phyloP scores from a whole-genome alignment of 2,888 invertebrate species.

The Baccha elongata region DNA sequence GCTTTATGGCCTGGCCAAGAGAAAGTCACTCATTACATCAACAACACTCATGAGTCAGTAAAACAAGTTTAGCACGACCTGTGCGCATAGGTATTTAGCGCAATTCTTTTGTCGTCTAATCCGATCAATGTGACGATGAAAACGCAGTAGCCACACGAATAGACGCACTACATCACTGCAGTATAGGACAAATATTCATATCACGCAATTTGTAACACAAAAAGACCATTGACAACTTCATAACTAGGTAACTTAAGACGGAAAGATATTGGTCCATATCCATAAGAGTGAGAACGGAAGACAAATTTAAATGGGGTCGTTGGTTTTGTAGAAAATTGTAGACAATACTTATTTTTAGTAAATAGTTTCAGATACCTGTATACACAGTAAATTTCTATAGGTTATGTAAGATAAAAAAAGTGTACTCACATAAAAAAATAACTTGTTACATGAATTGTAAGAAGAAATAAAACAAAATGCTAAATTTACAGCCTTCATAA shows the following conservation, averaged over 20 bases:
- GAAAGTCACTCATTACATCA: slow-evolving; percentile 73
- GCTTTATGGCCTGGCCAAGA: slow-evolving; percentile 46
- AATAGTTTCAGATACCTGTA: too few species aligned
- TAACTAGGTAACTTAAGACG: neutral
- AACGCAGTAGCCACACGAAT: too few species aligned
- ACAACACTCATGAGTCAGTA: slow-evolving; percentile 46
- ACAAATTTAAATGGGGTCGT: neutral
- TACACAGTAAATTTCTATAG: too few species aligned
- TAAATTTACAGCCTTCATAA: too few species aligned
- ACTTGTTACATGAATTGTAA: too few species aligned
- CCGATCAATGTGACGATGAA: too few species aligned
- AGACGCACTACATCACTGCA: neutral
- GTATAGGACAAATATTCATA: neutral
- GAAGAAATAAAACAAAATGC: too few species aligned
- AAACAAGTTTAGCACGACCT: slow-evolving; percentile 66
- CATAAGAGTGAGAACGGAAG: neutral
- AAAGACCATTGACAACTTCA: neutral
- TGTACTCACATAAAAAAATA: too few species aligned
- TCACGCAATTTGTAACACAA: neutral
- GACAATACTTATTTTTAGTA: too few species aligned
- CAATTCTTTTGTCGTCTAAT: slow-evolving; percentile 57
- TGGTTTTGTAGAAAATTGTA: neutral
- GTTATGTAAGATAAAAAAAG: too few species aligned
- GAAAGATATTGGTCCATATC: neutral
- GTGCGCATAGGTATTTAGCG: slow-evolving; percentile 60